Evolutionary conservation across 2,113 vertebrate species (phyloP).

Genomic region (Oostethus manadensis): DNA sequence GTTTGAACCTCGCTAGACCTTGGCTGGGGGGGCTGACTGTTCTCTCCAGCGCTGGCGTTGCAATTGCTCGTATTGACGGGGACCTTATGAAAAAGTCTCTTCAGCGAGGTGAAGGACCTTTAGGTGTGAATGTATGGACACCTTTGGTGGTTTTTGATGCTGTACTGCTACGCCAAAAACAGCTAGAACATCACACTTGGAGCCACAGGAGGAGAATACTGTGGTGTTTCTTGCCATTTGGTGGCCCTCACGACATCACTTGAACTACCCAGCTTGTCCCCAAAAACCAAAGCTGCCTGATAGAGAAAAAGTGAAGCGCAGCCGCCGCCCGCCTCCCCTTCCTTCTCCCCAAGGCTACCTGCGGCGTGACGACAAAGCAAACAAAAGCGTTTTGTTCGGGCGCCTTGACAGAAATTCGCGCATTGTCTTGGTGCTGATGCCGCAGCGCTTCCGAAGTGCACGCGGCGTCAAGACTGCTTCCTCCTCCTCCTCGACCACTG

Average conservation of each 20-base stretch:
- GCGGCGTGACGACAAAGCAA: constrained; percentile 17
- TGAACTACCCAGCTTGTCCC: constrained; percentile 7
- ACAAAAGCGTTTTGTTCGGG: constrained; percentile 14
- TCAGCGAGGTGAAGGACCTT: too few relatives aligned
- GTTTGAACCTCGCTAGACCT: too few relatives aligned
- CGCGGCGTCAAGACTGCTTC: too few relatives aligned
- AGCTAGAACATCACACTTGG: constrained; percentile 9
- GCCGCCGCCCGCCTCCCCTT: background rate
- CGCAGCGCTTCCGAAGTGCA: too few relatives aligned
- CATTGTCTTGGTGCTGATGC: constrained; percentile 18
- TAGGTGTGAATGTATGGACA: too few relatives aligned
- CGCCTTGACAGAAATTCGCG: constrained; percentile 10
- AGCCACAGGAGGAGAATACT: background rate
- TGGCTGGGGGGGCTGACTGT: too few relatives aligned
- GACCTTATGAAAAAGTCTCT: too few relatives aligned
- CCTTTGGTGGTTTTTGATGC: too few relatives aligned
- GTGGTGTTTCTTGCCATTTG: background rate
- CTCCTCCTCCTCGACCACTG: constrained; percentile 62
- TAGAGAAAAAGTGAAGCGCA: background rate
- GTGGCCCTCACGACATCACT: constrained; percentile 1
- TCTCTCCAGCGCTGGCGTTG: too few relatives aligned
- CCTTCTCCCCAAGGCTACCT: constrained; percentile 36
- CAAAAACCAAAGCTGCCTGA: background rate
- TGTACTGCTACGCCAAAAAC: too few relatives aligned
- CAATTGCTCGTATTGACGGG: too few relatives aligned